A percentile compares a stretch with the other conserved stretches of the same genome.
Evolutionary conservation across 2,113 vertebrate species (phyloP).

Genomic region (Recurvirostra avosetta): DNA sequence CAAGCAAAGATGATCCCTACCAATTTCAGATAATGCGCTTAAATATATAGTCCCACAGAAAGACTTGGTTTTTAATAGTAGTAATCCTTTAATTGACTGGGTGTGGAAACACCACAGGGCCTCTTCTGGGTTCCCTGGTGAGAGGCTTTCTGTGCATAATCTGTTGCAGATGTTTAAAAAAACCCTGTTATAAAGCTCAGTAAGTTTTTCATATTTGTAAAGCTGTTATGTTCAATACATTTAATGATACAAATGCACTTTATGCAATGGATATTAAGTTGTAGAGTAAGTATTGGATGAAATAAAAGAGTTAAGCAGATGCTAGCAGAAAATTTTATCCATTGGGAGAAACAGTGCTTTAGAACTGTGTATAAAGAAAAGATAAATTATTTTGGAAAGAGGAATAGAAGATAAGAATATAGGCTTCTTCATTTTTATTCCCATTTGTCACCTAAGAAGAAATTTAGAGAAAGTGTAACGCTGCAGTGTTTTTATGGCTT

Average conservation of each 20-base stretch:
- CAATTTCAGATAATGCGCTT: constrained; percentile 56
- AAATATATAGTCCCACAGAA: constrained; percentile 20
- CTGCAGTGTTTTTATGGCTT: background rate
- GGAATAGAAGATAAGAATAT: background rate
- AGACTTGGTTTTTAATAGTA: constrained; percentile 33
- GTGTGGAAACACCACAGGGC: constrained; percentile 43
- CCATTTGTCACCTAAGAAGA: background rate
- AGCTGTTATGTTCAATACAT: background rate
- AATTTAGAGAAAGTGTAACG: background rate
- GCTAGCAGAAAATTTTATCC: background rate
- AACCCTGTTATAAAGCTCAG: background rate
- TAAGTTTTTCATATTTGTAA: background rate
- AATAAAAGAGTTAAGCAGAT: background rate
- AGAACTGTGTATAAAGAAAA: background rate
- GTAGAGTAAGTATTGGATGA: background rate
- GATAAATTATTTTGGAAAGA: background rate
- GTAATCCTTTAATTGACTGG: constrained; percentile 61
- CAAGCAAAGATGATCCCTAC: constrained; percentile 52
- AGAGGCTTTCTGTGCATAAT: constrained; percentile 41
- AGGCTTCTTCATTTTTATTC: background rate
- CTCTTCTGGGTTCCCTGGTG: constrained; percentile 3
- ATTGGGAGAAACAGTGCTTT: background rate
- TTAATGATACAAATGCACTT: background rate
- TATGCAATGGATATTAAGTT: background rate
- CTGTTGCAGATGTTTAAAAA: background rate